Base-by-base conservation (phyloP, 2,888 invertebrate genomes). In the Proisotoma minuta region DNA sequence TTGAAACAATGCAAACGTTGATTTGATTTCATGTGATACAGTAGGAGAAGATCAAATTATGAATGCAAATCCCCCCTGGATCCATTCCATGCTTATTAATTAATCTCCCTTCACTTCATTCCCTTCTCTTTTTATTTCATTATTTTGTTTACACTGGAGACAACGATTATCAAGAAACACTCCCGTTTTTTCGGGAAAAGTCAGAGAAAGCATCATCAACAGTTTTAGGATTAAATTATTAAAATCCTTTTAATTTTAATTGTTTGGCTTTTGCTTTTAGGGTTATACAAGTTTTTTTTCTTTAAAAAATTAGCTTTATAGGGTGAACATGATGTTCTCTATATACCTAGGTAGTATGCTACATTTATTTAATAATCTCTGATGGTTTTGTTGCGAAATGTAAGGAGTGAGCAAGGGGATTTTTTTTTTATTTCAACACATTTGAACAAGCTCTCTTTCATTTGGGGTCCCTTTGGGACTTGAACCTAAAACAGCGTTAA, bases 401-500 rank as follows among this genome's bases (percentile, higher is more conserved):
- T 34, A 34, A 15, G 43, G 43, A 43, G 43, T 43, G 43, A 43
- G 43, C 10, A 43, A 20, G 43, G 43, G 20, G 20, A 43, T 15
- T 43, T 43, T 43, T 43, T 43, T 43, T 15, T 43, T 15, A 43
- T 43, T 43, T 43, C 43, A 43, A 43, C 43, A 43, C 5, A 43
- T 43, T 43, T 43, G 10, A 43, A 43, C 43, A 43, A 43, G 43
- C 20, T 43, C 12, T 27, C 28, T 51, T 51, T 51, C 51, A 51
- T 27, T 27, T 51, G 3, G 10, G 27, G 18, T 24, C 53, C 69
- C 60, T 57, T n/a, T 43, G 64, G 64, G 66, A 62, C 48, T 56
- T 58, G 27, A 57, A 60, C 60, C 51, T 66, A 62, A 64, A 66
- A 61, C 60, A 72, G 72, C 69, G 72, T 69, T 72, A 72, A 72